These are phyloP conservation scores for Anolis apletophallus DNA, from an alignment of 2,797 vertebrate species.

Conservation along the genomic window DNA sequence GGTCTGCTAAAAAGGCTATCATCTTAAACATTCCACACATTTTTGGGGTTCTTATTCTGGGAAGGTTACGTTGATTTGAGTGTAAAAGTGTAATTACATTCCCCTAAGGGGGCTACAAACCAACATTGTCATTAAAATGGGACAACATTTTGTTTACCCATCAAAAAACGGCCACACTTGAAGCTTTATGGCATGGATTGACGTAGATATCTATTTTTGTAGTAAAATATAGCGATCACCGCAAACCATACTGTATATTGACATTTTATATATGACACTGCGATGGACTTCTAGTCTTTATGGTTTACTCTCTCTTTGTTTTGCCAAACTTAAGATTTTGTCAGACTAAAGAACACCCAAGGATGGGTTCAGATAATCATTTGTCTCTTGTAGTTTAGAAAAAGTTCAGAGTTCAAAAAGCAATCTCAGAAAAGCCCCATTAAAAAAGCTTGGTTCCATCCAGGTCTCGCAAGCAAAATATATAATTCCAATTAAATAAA, in stretches of 20 bases:
- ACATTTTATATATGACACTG: slow-evolving; percentile 45
- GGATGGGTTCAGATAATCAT: not conserved
- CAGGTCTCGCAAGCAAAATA: not conserved
- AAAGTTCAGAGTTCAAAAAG: not conserved
- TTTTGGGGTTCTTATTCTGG: slow-evolving; percentile 33
- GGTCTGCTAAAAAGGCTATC: not conserved
- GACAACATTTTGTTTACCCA: slow-evolving; percentile 32
- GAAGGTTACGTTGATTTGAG: slow-evolving; percentile 24
- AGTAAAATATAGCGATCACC: slow-evolving; percentile 44
- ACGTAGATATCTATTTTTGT: slow-evolving; percentile 50
- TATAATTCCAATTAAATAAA: not conserved
- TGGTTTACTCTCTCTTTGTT: not conserved
- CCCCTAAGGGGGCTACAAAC: slow-evolving; percentile 8
- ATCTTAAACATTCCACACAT: slow-evolving; percentile 34
- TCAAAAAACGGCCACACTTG: slow-evolving; percentile 8
- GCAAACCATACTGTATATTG: slow-evolving; percentile 47
- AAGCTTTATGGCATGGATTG: slow-evolving; percentile 38
- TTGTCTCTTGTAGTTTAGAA: not conserved
- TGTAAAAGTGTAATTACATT: slow-evolving; percentile 12
- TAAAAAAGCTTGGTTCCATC: not conserved
- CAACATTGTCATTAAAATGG: slow-evolving; percentile 28
- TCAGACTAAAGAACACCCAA: slow-evolving; percentile 2
- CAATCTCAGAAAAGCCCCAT: not conserved
- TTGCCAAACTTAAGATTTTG: slow-evolving; percentile 24
- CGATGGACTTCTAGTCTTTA: slow-evolving; percentile 31